Conservation (phyloP, 2,113 vertebrate genomes). For the Paradoxurus hermaphroditus region DNA sequence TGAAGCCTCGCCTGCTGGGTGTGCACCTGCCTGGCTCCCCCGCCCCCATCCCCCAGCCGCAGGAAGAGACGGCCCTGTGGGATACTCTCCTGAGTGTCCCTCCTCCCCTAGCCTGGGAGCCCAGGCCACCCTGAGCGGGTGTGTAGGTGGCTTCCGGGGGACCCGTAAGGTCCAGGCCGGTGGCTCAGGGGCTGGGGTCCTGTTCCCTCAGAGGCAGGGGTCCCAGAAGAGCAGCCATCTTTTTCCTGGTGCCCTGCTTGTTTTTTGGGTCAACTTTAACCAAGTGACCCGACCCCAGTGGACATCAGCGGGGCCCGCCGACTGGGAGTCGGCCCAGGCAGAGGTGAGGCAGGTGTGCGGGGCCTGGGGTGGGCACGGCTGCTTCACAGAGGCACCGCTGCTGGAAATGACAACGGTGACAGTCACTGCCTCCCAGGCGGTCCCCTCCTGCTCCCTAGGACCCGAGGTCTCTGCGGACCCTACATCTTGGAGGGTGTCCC, state of each 20-base stretch:
- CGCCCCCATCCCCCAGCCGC: background rate
- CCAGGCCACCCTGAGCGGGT: background rate
- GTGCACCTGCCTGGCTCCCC: background rate
- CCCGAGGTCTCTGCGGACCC: background rate
- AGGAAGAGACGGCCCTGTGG: background rate
- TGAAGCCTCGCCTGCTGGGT: background rate
- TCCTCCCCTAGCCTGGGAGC: background rate
- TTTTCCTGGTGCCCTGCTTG: background rate
- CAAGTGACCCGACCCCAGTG: background rate
- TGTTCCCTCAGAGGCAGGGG: background rate
- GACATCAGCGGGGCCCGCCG: background rate
- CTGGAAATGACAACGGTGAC: background rate
- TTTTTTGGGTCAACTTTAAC: background rate
- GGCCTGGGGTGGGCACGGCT: background rate
- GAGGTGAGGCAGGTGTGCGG: too few relatives aligned
- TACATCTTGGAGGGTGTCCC: background rate
- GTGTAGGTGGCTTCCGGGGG: background rate
- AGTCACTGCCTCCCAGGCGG: accelerated
- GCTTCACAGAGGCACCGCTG: background rate
- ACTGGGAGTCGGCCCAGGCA: background rate
- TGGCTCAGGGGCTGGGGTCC: background rate
- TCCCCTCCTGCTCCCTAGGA: background rate
- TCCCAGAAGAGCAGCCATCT: background rate
- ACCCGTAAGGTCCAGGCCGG: background rate
- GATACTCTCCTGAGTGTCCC: background rate